Percentiles rank a stretch among this genome's conserved stretches.
phyloP scores from a whole-genome alignment of 2,113 vertebrate species.

The Actenoides hombroni region DNA sequence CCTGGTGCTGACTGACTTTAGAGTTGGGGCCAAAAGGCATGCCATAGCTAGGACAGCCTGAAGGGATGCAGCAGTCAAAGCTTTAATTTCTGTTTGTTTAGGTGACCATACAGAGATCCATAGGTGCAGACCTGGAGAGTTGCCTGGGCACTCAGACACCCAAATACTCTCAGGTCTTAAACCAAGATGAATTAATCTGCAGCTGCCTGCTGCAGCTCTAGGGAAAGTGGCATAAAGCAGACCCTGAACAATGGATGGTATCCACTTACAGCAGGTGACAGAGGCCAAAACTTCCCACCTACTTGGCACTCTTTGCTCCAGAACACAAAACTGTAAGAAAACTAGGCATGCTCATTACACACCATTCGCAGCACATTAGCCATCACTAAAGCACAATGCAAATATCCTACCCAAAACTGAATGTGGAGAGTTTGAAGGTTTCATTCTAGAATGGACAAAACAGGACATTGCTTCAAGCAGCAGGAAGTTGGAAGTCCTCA shows the following conservation, averaged over 20 bases:
- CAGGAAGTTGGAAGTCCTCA: background rate
- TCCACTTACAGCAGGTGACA: background rate
- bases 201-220: background rate
- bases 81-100: background rate
- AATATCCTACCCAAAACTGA: slow-evolving; percentile 80
- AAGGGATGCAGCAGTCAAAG: background rate
- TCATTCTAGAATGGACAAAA: slow-evolving; percentile 75
- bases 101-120: background rate
- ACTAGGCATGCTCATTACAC: slow-evolving; percentile 21
- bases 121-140: rapidly evolving
- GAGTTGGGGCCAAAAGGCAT: background rate
- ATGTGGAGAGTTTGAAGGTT: slow-evolving; percentile 12
- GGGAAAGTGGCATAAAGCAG: background rate
- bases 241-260: rapidly evolving
- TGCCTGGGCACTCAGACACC: background rate
- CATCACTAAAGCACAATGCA: background rate
- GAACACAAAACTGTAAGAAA: background rate
- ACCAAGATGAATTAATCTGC: background rate
- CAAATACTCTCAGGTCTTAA: background rate
- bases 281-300: background rate
- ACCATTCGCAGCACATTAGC: background rate
- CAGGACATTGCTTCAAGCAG: background rate
- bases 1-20: background rate
- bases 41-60: background rate
- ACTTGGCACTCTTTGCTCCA: background rate